phyloP scores from a whole-genome alignment of 2,888 invertebrate species.

The Diarsia rubi region DNA sequence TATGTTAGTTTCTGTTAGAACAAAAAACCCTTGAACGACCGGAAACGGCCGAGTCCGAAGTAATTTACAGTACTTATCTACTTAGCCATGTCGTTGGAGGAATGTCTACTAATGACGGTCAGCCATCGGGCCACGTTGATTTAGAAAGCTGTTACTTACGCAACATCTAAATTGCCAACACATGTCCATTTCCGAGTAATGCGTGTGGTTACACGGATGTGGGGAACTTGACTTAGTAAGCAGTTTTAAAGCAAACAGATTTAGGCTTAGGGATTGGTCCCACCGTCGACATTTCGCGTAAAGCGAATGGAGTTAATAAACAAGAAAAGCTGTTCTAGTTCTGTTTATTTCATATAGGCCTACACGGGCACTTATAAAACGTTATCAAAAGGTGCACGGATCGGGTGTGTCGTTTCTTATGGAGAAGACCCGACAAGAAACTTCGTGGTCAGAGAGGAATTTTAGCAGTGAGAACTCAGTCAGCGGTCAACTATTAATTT shows the following conservation, averaged over 20 bases:
- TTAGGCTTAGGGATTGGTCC: neutral
- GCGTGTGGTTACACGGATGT: constrained; percentile 24
- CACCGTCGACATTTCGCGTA: neutral
- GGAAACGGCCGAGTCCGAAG: constrained; percentile 7
- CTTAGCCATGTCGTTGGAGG: constrained; percentile 37
- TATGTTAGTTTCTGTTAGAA: neutral
- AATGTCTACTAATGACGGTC: constrained; percentile 50
- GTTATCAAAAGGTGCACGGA: no score
- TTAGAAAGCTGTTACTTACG: constrained; percentile 58
- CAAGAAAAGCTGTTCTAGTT: neutral
- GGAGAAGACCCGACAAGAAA: no score
- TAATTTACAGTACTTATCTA: constrained; percentile 34
- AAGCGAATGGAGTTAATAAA: neutral
- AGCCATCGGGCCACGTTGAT: constrained; percentile 46
- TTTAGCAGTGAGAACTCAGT: neutral
- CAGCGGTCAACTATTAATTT: neutral
- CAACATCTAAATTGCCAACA: constrained; percentile 53
- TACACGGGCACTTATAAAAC: no score
- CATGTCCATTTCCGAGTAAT: constrained; percentile 46
- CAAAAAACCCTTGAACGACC: constrained; percentile 10
- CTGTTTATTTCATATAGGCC: no score
- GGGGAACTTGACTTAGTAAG: constrained; percentile 21
- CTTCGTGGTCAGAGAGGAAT: neutral
- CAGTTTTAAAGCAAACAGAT: constrained; percentile 6
- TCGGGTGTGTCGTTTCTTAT: no score